Percentiles rank a stretch among this genome's conserved stretches.
Conservation (phyloP, 2,797 vertebrate genomes). For the Aulostomus chinensis region DNA sequence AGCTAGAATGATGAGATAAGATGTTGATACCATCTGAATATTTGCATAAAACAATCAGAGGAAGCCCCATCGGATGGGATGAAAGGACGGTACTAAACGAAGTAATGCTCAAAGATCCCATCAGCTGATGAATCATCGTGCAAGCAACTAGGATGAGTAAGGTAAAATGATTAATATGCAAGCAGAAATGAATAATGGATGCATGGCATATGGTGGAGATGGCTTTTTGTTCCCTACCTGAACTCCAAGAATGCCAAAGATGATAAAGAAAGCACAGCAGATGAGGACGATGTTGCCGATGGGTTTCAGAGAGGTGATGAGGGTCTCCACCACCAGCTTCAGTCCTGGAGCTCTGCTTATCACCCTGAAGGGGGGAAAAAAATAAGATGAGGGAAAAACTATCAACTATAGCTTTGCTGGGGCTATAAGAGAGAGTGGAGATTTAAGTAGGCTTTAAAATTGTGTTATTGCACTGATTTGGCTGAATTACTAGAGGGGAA, state of each 20-base stretch:
- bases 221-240: slow-evolving; percentile 80
- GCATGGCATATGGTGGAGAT: background rate
- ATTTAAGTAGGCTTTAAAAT: too few relatives aligned
- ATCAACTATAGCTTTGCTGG: too few relatives aligned
- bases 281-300: slow-evolving; percentile 98
- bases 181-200: background rate
- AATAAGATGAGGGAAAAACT: background rate
- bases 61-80: slow-evolving; percentile 6
- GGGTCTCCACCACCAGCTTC: slow-evolving; percentile 96
- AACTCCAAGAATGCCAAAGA: slow-evolving; percentile 97
- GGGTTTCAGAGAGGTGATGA: slow-evolving; percentile 97
- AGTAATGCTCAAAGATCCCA: slow-evolving; percentile 49
- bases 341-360: slow-evolving; percentile 96
- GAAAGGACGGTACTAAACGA: slow-evolving; percentile 19
- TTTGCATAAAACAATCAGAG: slow-evolving; percentile 17
- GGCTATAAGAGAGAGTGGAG: too few relatives aligned
- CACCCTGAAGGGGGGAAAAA: slow-evolving; percentile 78
- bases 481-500: too few relatives aligned
- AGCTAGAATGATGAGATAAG: slow-evolving; percentile 78
- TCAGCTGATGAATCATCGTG: too few relatives aligned
- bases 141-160: too few relatives aligned
- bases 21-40: slow-evolving; percentile 11
- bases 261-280: slow-evolving; percentile 98
- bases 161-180: too few relatives aligned
- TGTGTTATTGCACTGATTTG: too few relatives aligned